Evolutionary conservation across 2,797 vertebrate species (phyloP), one percentile per base, ranked within the genome.

Genomic region (Chelon labrosus): DNA sequence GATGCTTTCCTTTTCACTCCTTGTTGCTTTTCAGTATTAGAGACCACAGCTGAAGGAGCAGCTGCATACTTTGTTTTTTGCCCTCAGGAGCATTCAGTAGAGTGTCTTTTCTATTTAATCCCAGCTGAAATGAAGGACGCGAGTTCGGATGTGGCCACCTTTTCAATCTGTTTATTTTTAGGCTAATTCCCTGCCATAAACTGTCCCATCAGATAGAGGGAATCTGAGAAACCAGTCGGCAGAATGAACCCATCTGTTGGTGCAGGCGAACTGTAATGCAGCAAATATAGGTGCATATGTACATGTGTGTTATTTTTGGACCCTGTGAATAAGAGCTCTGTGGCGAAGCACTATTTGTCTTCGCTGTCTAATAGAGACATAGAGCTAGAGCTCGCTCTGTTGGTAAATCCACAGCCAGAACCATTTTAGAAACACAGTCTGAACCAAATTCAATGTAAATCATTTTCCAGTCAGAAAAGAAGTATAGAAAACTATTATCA

Each of bases 51-150:
- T 2, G 55, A 49, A 17, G 57, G 61, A 79, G 62, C 63, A 76
- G 70, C 11, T 58, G 51, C 31, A 39, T 19, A 27, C 11, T 20
- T 64, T 11, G 3, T 35, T 60, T 14, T 60, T 22, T 65, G 51
- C 54, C 70, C 35, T 0, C 1, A 50, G 62, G 27, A 63, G 14
- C 13, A 3, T 72, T 57, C 16, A 62, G 37, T 7, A 14, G n/a
- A 20, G 25, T 5, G 12, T 37, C 55, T 50, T 70, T 72, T 69
- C 16, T 46, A 46, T 80, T 72, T 47, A 41, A 41, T 51, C 72
- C 12, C 25, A 14, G 1, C 3, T 47, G 41, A 75, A 66, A 46
- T 27, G 16, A 14, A 16, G 64, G 9, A 27, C 25, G 25, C 4
- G 25, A 3, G 19, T 8, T 16, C 41, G 31, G 38, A 44, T 52